Conservation (phyloP, 2,113 vertebrate genomes). For the Ophiodon elongatus region DNA sequence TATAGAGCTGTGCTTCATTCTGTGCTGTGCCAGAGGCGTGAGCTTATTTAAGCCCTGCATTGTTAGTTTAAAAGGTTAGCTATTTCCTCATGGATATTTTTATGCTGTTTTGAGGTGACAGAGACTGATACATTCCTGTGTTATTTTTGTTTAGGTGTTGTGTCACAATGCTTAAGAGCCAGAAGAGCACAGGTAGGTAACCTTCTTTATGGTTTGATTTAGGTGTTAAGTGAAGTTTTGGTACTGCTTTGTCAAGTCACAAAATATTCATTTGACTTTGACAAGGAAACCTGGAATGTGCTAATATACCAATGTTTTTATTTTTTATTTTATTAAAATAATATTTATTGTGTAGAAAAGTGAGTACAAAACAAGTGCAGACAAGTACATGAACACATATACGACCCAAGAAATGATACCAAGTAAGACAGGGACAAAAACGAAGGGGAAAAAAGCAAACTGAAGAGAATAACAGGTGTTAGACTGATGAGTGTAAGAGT, state of each 20-base stretch:
- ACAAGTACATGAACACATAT: too few relatives aligned
- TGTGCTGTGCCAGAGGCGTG: not conserved
- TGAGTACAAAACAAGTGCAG: not conserved
- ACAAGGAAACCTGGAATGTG: constrained; percentile 3
- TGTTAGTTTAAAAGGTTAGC: constrained; percentile 21
- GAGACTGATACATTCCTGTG: not conserved
- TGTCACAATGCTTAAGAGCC: constrained; percentile 60
- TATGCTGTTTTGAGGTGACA: not conserved
- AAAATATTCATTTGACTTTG: not conserved
- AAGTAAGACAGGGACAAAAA: too few relatives aligned
- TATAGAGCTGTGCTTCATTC: not conserved
- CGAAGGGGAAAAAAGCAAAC: too few relatives aligned
- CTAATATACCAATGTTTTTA: not conserved
- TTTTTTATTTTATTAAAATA: too few relatives aligned
- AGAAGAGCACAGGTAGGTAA: constrained; percentile 48
- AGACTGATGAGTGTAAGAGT: too few relatives aligned
- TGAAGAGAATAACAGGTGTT: too few relatives aligned
- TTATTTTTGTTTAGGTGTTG: constrained; percentile 49
- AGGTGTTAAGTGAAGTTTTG: not conserved
- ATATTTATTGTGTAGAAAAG: not conserved
- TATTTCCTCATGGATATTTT: constrained; percentile 14
- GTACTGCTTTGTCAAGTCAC: not conserved
- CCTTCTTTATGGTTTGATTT: not conserved
- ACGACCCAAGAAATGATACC: too few relatives aligned
- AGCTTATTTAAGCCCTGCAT: not conserved